Evolutionary conservation across 2,888 invertebrate genomes (phyloP).

Genomic region (Stenurella melanura): DNA sequence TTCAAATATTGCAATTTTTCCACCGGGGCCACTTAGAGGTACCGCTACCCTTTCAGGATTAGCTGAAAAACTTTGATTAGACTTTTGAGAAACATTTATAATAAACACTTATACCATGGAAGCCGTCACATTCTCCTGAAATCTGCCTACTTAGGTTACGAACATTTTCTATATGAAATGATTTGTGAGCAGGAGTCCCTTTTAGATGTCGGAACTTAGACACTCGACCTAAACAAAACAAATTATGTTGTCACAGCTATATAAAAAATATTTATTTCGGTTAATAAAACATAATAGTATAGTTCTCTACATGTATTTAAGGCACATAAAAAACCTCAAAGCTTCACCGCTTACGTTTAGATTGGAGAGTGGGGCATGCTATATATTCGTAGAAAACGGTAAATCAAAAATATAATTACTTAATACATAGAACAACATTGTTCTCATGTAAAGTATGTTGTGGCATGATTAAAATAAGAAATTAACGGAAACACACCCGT

Average conservation of each 20-base stretch:
- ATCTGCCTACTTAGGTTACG: conserved; percentile 93
- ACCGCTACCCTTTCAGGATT: conserved; percentile 92
- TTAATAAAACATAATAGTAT: no score
- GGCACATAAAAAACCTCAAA: no score
- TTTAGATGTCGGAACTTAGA: conserved; percentile 96
- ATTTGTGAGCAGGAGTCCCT: conserved; percentile 92
- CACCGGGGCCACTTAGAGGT: conserved; percentile 92
- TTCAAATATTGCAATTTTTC: conserved; percentile 91
- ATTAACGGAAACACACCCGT: no score
- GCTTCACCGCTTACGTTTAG: no score
- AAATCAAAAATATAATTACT: no score
- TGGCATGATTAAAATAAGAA: no score
- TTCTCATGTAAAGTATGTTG: no score
- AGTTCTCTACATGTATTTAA: no score
- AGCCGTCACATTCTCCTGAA: conserved; percentile 95
- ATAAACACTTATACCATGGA: conserved; percentile 79
- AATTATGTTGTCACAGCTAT: conserved; percentile 14
- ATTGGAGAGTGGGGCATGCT: no score
- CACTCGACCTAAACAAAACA: conserved; percentile 78
- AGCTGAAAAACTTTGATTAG: conserved; percentile 74
- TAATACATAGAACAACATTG: no score
- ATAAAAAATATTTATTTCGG: no score
- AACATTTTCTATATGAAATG: conserved; percentile 93
- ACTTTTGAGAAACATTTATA: background rate
- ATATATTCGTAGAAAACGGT: no score